Conservation (phyloP, 1,140 invertebrate genomes). For the Uloborus diversus region DNA sequence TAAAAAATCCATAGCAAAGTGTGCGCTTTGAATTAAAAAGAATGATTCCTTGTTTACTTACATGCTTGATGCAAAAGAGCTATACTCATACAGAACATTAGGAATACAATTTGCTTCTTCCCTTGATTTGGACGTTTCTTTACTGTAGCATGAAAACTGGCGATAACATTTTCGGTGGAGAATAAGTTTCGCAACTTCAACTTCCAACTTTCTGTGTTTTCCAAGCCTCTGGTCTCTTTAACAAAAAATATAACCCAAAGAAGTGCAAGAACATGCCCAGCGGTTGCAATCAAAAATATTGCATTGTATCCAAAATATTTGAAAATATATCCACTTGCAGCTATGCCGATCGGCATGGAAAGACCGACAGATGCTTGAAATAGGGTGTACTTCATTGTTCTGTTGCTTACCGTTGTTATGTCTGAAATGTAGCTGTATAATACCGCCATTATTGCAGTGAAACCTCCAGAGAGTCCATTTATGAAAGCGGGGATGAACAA, state of each 20-base stretch:
- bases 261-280: neutral
- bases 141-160: conserved; percentile 10
- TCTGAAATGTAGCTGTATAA: conserved; percentile 40
- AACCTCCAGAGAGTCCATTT: conserved; percentile 22
- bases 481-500: conserved; percentile 15
- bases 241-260: conserved; percentile 20
- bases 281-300: neutral
- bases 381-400: conserved; percentile 39
- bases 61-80: neutral
- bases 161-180: neutral
- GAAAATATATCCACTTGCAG: conserved; percentile 2
- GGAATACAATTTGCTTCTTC: conserved; percentile 18
- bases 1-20: too few species aligned
- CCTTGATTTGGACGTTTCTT: conserved; percentile 29
- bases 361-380: conserved; percentile 13
- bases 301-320: neutral
- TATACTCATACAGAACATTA: conserved; percentile 26
- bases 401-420: neutral
- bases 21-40: too few species aligned
- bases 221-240: conserved; percentile 26
- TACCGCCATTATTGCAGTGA: conserved; percentile 17
- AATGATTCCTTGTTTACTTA: too few species aligned
- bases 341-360: conserved; percentile 5
- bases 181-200: conserved; percentile 7
- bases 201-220: conserved; percentile 7